Base-by-base conservation (phyloP, 2,797 vertebrate genomes). In the Melanotaenia maccullochi region DNA sequence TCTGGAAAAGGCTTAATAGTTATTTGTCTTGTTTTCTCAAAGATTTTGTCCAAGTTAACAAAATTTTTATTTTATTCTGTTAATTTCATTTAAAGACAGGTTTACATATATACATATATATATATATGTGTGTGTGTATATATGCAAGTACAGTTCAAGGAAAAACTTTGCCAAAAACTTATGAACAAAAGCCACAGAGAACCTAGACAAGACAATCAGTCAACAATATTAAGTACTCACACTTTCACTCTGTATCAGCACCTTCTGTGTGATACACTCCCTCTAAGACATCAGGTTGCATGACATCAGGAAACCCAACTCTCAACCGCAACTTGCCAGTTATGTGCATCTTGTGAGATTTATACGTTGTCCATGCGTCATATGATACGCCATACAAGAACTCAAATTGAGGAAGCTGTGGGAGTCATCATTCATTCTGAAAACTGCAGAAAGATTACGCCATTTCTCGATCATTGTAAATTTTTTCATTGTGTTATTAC, bases 1-100 rank as follows among this genome's bases (percentile, higher is more conserved):
- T 51, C 63, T 65, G 28, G 72, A 69, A 68, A 69, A 71, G 35
- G 64, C 40, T 68, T 72, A 30, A 49, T 25, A 33, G 18, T 22
- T 6, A 62, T 56, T 57, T 22, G 18, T 30, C 58, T 1, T 40
- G 24, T 9, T 59, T 64, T 72, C 49, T 67, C 5, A 65, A 68
- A 56, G 67, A 35, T 14, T 66, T 57, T 76, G 52, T 67, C 80
- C 69, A 40, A 44, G 24, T 55, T 68, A 51, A 25, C 7, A 35
- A 14, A 55, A 20, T 35, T 56, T 28, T 64, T 68, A 7, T 40
- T 60, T 12, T 0, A 59, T 30, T 60, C 54, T 7, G 24, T 28
- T 36, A 3, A 44, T 52, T 20, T 62, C 40, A 62, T 47, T 47
- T 35, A 35, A 2, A 35, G 35, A 35, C 35, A 32, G 5, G 8